A percentile compares a stretch with the other conserved stretches of the same genome.
Conservation (phyloP, 2,888 invertebrate species). For the Drosophila austrosaltans region DNA sequence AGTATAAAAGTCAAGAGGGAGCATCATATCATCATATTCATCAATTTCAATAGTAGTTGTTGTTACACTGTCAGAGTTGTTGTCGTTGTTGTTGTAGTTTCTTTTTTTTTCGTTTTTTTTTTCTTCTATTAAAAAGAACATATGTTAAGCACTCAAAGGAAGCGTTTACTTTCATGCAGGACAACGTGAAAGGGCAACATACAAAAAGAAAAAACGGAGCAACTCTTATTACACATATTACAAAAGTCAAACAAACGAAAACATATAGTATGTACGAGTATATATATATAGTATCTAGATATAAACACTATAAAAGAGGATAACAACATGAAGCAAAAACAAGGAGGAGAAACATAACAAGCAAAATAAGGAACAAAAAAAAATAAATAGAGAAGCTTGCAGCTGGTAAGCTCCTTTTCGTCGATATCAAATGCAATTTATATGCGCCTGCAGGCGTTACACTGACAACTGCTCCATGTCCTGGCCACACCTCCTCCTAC, state of each 20-base stretch:
- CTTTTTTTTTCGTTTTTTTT: too few relatives aligned
- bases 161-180: conserved; percentile 28
- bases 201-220: not conserved
- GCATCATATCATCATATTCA: conserved; percentile 41
- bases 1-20: not conserved
- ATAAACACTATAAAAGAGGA: conserved; percentile 60
- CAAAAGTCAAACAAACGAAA: conserved; percentile 50
- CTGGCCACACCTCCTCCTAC: not conserved
- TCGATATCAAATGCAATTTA: conserved; percentile 49
- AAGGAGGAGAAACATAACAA: conserved; percentile 47
- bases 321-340: conserved; percentile 36
- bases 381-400: conserved; percentile 4
- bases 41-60: conserved; percentile 50
- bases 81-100: conserved; percentile 34
- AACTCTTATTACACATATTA: conserved; percentile 53
- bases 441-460: conserved; percentile 35
- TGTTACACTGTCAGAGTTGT: conserved; percentile 53
- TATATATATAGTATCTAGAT: conserved; percentile 38
- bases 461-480: not conserved
- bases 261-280: conserved; percentile 45
- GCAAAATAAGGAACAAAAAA: conserved; percentile 31
- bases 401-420: conserved; percentile 41
- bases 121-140: conserved; percentile 48
- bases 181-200: conserved; percentile 10
- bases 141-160: conserved; percentile 41